Evolutionary conservation across 2,888 invertebrate genomes (phyloP).

Genomic region (Cylindroiulus punctatus): DNA sequence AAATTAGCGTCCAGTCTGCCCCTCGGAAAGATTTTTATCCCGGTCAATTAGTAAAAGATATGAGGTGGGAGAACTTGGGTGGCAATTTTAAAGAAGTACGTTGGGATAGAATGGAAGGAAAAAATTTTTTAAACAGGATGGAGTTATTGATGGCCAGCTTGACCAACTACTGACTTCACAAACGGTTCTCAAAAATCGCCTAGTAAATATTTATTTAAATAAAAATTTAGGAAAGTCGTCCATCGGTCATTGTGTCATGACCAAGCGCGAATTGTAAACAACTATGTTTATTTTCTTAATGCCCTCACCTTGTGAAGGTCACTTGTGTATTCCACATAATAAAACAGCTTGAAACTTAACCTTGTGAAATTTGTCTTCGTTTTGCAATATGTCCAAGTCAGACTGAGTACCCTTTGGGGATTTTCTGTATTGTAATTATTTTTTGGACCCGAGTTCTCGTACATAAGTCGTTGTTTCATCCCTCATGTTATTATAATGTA

Average conservation of each 20-base stretch:
- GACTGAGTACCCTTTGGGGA: neutral
- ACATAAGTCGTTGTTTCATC: neutral
- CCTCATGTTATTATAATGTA: conserved; percentile 5
- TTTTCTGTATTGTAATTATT: conserved; percentile 36
- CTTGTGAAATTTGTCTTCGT: conserved; percentile 40
- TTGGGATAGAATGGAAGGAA: conserved; percentile 94
- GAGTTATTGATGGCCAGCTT: conserved; percentile 87
- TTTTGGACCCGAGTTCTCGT: neutral
- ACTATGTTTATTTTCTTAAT: conserved; percentile 34
- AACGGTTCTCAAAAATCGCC: neutral
- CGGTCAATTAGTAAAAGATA: conserved; percentile 85
- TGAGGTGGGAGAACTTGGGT: conserved; percentile 94
- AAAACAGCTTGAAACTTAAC: conserved; percentile 37
- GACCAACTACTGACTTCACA: conserved; percentile 59
- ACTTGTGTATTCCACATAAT: conserved; percentile 6
- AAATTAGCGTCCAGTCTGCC: conserved; percentile 89
- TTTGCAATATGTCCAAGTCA: neutral
- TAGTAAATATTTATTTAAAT: conserved; percentile 29
- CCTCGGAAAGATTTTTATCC: conserved; percentile 89
- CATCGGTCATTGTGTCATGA: conserved; percentile 21
- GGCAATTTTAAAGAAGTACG: conserved; percentile 82
- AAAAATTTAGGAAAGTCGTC: neutral
- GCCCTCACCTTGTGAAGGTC: conserved; percentile 41
- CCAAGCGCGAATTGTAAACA: conserved; percentile 17
- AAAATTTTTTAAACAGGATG: conserved; percentile 95